Evolutionary conservation across 2,888 invertebrate species (phyloP).

Genomic region (Shargacucullia verbasci): DNA sequence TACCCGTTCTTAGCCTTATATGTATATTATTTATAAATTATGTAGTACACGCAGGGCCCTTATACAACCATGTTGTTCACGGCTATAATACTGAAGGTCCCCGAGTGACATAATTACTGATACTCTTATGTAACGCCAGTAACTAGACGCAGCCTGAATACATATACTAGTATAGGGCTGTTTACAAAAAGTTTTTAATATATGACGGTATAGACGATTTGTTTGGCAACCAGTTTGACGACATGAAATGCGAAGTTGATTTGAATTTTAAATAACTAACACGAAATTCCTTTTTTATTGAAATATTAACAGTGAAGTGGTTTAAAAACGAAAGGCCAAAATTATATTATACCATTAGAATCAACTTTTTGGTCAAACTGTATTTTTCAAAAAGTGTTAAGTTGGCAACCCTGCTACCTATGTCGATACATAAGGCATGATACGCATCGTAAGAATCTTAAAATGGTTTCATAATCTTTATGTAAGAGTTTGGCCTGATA

Average conservation of each 20-base stretch:
- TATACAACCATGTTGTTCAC: constrained; percentile 21
- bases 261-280: too few relatives aligned
- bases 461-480: constrained; percentile 54
- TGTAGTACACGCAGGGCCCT: constrained; percentile 1
- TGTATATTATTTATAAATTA: too few relatives aligned
- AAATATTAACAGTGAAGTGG: too few relatives aligned
- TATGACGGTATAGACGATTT: too few relatives aligned
- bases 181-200: not conserved
- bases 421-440: constrained; percentile 43
- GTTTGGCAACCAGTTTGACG: too few relatives aligned
- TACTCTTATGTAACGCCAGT: constrained; percentile 57
- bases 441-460: constrained; percentile 56
- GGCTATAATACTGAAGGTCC: constrained; percentile 37
- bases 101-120: constrained; percentile 50
- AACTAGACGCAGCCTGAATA: constrained; percentile 61
- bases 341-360: too few relatives aligned
- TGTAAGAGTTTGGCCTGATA: constrained; percentile 32
- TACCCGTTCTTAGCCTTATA: too few relatives aligned
- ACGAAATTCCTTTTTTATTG: too few relatives aligned
- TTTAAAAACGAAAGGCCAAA: too few relatives aligned
- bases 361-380: not conserved
- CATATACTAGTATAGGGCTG: constrained; percentile 37
- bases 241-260: too few relatives aligned
- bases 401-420: constrained; percentile 29
- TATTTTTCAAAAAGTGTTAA: not conserved